Base-by-base conservation (phyloP, 1,140 invertebrate genomes). In the Hormaphis cornu region DNA sequence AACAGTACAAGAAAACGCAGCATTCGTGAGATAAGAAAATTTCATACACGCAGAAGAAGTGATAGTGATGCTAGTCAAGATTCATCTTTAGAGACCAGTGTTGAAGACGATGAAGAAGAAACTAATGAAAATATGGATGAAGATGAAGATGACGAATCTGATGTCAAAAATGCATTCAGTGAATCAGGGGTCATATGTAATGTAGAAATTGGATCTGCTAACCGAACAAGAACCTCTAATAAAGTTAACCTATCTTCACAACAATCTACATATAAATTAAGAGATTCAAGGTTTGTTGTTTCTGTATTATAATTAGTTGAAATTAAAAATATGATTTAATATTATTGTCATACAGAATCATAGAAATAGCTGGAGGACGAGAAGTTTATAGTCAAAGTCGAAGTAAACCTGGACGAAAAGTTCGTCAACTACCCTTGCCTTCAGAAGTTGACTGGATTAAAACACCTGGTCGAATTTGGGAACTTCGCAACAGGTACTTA, bases 321-420 rank as follows among this genome's bases (percentile, higher is more conserved):
- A 16, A 14, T 3, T 69, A 50, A n/a, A n/a, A n/a, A 69, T 48
- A 20, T 35, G 12, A 9, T 33, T 30, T n/a, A 1, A 48, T 33
- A 30, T n/a, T 16, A 48, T 46, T 71, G 52, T 33, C 12, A 77
- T 83, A 76, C 78, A 89, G 89, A 78, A 90, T 91, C 77, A 90
- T 91, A 79, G 89, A 92, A 82, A 91, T 91, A 77, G 90, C 89
- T 46, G 90, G 90, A 73, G 90, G 90, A 63, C 82, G 89, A 63
- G 89, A 93, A 79, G 83, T 93, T 52, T 91, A 89, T 78, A 91
- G 89, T 37, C 88, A 90, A 76, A 91, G 88, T 77, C 80, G 89
- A 74, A 88, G 85, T 74, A 89, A 90, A 81, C 87, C 88, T 53
- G 83, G 85, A 59, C 81, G 88, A 73, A 89, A 89, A 73, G 74